These are phyloP conservation scores for Heliocidaris erythrogramma DNA, from an alignment of 35 echinoderm and acorn worm genomes.

Conservation along the genomic window DNA sequence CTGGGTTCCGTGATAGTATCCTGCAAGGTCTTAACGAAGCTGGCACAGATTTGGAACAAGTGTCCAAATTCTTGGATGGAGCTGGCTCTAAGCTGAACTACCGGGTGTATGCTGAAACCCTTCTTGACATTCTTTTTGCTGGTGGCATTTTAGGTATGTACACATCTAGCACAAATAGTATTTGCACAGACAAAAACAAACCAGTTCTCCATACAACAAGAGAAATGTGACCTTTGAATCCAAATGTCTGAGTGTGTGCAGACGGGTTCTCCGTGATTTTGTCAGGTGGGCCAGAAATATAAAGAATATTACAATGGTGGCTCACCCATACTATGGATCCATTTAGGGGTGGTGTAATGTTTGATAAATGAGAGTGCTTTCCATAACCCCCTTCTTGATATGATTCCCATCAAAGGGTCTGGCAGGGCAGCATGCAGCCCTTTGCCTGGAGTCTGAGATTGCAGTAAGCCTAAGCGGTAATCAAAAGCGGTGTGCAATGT, in stretches of 20 bases:
- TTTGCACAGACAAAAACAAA: too few species aligned
- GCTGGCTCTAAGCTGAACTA: slow-evolving; percentile 83
- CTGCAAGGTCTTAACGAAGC: slow-evolving; percentile 88
- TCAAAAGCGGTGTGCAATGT: too few species aligned
- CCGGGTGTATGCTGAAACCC: slow-evolving; percentile 83
- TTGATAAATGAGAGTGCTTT: background rate
- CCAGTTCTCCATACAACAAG: too few species aligned
- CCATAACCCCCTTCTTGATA: background rate
- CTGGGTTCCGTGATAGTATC: slow-evolving; percentile 93
- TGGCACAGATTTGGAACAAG: slow-evolving; percentile 77
- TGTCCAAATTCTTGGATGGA: slow-evolving; percentile 91
- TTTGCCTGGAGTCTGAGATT: too few species aligned
- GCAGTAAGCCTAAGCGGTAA: too few species aligned
- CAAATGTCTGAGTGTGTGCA: too few species aligned
- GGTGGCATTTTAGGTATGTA: slow-evolving; percentile 92
- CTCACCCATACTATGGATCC: background rate
- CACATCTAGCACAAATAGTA: background rate
- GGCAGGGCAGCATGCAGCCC: too few species aligned
- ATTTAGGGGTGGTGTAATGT: background rate
- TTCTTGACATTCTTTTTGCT: slow-evolving; percentile 95
- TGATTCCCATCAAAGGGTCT: too few species aligned
- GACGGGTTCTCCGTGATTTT: too few species aligned
- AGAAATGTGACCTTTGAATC: too few species aligned
- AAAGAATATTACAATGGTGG: background rate
- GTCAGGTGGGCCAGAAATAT: too few species aligned